Evolutionary conservation across 1,140 invertebrate species (phyloP), one percentile per base, ranked within the genome.

Genomic region (Habropoda laboriosa): DNA sequence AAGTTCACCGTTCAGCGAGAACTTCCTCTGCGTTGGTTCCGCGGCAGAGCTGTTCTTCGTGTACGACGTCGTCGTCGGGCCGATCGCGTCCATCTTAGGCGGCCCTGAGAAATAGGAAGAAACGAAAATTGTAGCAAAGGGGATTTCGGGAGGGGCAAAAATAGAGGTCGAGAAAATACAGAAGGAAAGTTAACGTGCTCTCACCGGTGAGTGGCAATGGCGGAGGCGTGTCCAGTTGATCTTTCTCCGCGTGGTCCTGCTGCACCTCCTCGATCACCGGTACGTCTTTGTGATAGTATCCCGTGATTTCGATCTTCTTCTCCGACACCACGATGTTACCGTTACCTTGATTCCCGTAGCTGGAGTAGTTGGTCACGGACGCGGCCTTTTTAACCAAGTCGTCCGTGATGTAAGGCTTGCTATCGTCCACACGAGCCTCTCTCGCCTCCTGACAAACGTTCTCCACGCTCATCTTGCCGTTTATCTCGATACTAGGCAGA

Each of bases 171-270:
- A 61, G 1, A 27, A 42, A 18, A 42, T 12, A 10, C 7, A 35
- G 16, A 18, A 10, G 38, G 16, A 42, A 24, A 21, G 16, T 68
- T 55, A n/a, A n/a, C n/a, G n/a, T n/a, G n/a, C n/a, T n/a, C n/a
- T n/a, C 76, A 85, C 85, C 88, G 7, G 90, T 90, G 8, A 89
- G 71, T 4, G 93, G 93, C 38, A 93, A 61, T 10, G 93, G 93
- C 18, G 93, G 93, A 13, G 92, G 92, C 5, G 81, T 80, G 51
- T 88, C 86, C 67, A 74, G 16, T 2, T 40, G 18, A 24, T 64
- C 80, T 53, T 86, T 86, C 63, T 86, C 79, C 27, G 27, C 13
- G 1, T 60, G 63, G 49, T 82, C 81, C 30, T 75, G 61, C 30
- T 75, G 61, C 10, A 49, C 12, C 27, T 75, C 78, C n/a, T 78